phyloP scores from a whole-genome alignment of 2,888 invertebrate genomes.

The Zaprionus obscuricornis region DNA sequence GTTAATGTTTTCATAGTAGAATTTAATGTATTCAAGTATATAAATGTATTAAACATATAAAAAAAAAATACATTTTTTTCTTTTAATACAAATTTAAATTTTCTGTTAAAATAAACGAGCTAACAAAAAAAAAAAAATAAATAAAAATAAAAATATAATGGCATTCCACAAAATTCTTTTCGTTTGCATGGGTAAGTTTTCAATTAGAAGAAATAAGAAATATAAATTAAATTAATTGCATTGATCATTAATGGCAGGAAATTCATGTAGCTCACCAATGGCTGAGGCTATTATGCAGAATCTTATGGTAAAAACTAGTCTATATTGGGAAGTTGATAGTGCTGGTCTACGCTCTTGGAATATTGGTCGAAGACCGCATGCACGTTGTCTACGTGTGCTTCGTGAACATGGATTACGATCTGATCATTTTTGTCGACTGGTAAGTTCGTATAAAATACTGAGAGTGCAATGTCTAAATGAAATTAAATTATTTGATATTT shows the following conservation, averaged over 20 bases:
- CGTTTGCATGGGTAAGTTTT: constrained; percentile 61
- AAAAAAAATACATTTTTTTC: too few relatives aligned
- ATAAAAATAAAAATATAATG: constrained; percentile 30
- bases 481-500: too few relatives aligned
- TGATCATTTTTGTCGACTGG: constrained; percentile 86
- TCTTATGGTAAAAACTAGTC: constrained; percentile 79
- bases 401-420: constrained; percentile 86
- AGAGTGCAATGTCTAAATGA: too few relatives aligned
- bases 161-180: constrained; percentile 56
- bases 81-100: too few relatives aligned
- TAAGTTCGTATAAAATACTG: constrained; percentile 13
- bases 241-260: too few relatives aligned
- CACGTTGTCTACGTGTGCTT: constrained; percentile 85
- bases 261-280: constrained; percentile 97
- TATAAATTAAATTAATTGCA: neutral
- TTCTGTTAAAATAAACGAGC: too few relatives aligned
- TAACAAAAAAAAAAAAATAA: too few relatives aligned
- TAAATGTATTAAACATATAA: too few relatives aligned
- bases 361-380: constrained; percentile 90
- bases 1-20: too few relatives aligned
- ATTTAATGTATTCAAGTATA: too few relatives aligned
- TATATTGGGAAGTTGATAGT: constrained; percentile 92
- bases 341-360: constrained; percentile 94
- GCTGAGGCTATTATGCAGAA: constrained; percentile 93
- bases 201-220: accelerated